Evolutionary conservation across 2,797 vertebrate species (phyloP), one percentile per base, ranked within the genome.

Genomic region (Galaxias olidus): DNA sequence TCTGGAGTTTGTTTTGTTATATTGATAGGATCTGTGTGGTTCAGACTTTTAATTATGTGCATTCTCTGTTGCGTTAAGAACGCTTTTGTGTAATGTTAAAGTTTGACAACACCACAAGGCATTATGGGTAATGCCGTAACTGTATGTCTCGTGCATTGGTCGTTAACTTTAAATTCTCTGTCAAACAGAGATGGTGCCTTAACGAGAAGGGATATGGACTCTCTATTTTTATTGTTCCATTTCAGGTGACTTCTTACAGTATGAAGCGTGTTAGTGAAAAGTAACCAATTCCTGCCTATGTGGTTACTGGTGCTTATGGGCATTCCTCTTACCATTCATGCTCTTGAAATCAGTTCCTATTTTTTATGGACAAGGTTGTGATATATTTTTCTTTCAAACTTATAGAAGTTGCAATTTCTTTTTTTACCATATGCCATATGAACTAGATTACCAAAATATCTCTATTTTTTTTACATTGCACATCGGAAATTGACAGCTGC

Each of bases 161-260:
- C 50, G n/a, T 79, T 55, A 19, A 51, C 63, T 53, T 47, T 8
- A 47, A 40, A 72, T 75, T 83, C 81, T 89, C 83, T 87, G 89
- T 89, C 83, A 89, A 84, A 88, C 85, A 90, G 87, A 90, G 87
- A 52, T 60, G 50, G 71, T 54, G 40, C 43, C 47, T 40, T 47
- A 71, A 69, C 76, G 51, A 61, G 50, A 76, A 63, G 70, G 59
- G 62, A 57, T 52, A 66, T 44, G 41, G 64, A 74, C 46, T 55
- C 20, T 20, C 43, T 13, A 10, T 11, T 42, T 30, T 30, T 3
- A 30, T 30, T 30, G 30, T 30, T 30, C 30, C 30, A 30, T 30
- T 30, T 30, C 30, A 30, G 30, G 30, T 30, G 30, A 30, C 2
- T 30, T 30, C 30, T 30, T 30, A 30, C 30, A 30, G 30, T 30